Evolutionary conservation across 2,888 invertebrate genomes (phyloP), one percentile per base, ranked within the genome.

Genomic region (Germaria angustata): DNA sequence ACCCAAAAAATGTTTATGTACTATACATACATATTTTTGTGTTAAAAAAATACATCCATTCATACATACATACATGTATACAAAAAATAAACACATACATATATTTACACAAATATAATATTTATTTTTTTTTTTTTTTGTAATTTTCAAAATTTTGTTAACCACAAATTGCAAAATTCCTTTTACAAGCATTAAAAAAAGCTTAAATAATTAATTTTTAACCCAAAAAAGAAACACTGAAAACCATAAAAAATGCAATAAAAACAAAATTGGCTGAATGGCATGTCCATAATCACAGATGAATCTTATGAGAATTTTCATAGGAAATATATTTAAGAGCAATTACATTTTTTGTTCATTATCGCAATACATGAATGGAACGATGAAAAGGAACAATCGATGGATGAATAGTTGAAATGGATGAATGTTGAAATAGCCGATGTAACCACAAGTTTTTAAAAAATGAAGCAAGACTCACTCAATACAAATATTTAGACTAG

Each of bases 281-380:
- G 28, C 3, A 28, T 28, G 28, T 28, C 28, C 28, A 28, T 44
- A 6, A 17, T 17, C 41, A 41, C 41, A 22, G 15, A 24, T 51
- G 36, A 2, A 28, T 28, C 28, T 28, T 36, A 13, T 36, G 36
- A 36, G 36, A 36, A 36, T 36, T n/a, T 36, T 36, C 36, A 36
- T 36, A 36, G 36, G 13, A 36, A 36, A 36, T 36, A 36, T 36
- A 36, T 13, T 36, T 36, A 11, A 36, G 13, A 36, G 15, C 22
- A 66, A 28, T 32, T 28, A 68, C 13, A 24, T 6, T 41, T 53
- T 66, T 68, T 41, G 3, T 68, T 32, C 53, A 53, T 68, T 68
- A 41, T 41, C 68, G 51, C 53, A 41, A 41, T 28, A 53, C 41
- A 68, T 68, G 39, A 28, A 61, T 28, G 41, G 17, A 17, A 3